phyloP scores from a whole-genome alignment of 2,113 vertebrate genomes.

The Archilochus colubris region DNA sequence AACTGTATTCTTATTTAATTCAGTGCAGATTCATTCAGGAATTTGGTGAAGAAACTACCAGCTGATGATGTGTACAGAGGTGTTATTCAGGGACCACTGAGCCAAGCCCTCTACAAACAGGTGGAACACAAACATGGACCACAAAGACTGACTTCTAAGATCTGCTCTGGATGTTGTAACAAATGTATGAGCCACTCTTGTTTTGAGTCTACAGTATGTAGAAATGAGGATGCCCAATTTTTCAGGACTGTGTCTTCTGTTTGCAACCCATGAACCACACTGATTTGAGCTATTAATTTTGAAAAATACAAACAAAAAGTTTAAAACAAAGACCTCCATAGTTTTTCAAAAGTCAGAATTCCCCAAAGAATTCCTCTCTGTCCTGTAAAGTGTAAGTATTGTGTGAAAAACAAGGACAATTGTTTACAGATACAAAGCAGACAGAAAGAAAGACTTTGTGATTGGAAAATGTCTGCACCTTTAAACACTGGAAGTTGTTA shows the following conservation, averaged over 20 bases:
- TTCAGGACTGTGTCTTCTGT: neutral
- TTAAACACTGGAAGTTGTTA: constrained; percentile 32
- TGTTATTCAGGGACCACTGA: neutral
- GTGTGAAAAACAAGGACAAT: neutral
- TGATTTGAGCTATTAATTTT: neutral
- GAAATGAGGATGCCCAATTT: neutral
- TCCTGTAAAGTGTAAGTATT: neutral
- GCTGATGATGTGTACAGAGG: neutral
- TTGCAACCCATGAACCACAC: neutral
- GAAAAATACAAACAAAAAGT: neutral
- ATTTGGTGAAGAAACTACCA: neutral
- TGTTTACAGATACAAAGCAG: neutral
- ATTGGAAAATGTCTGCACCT: neutral
- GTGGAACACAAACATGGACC: neutral
- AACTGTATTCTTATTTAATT: neutral
- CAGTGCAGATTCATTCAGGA: neutral
- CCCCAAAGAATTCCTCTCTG: neutral
- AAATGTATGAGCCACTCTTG: neutral
- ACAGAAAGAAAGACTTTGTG: neutral
- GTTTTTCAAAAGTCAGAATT: neutral
- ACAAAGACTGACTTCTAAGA: neutral
- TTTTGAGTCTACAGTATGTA: neutral
- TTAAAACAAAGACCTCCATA: neutral
- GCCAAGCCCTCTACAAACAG: neutral
- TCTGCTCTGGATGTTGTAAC: neutral